These are phyloP conservation scores for Pachyuromys duprasi DNA, from an alignment of 2,797 vertebrate genomes.

Conservation along the genomic window DNA sequence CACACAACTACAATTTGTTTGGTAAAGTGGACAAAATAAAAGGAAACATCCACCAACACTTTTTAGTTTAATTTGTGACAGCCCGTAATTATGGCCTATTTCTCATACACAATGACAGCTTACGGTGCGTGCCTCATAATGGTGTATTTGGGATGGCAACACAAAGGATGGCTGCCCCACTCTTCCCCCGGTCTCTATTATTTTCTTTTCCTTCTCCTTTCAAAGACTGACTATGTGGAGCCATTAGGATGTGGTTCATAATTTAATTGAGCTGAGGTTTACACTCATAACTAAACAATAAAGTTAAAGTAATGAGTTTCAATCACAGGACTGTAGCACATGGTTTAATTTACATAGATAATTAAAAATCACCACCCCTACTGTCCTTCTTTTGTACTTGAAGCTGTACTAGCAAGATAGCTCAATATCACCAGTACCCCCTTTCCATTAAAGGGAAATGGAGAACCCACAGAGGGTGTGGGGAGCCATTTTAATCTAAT, in stretches of 20 bases:
- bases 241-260: constrained; percentile 75
- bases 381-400: constrained; percentile 83
- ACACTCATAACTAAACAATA: constrained; percentile 85
- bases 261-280: constrained; percentile 85
- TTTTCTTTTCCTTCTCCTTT: constrained; percentile 13
- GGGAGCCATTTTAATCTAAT: constrained; percentile 1
- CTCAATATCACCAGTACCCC: constrained; percentile 60
- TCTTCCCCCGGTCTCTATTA: constrained; percentile 7
- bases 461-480: constrained; percentile 6
- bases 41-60: not conserved
- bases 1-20: not conserved
- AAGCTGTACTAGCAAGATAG: constrained; percentile 68
- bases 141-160: not conserved
- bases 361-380: constrained; percentile 84
- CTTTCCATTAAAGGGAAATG: constrained; percentile 58
- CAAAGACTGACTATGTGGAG: constrained; percentile 64
- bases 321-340: constrained; percentile 81
- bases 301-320: constrained; percentile 85
- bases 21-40: constrained; percentile 29
- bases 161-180: constrained; percentile 14
- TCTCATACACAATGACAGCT: not conserved
- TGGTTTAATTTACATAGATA: constrained; percentile 85
- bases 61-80: constrained; percentile 27
- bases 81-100: not conserved
- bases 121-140: not conserved